phyloP scores from a whole-genome alignment of 1,140 invertebrate genomes.

The Varroa destructor region DNA sequence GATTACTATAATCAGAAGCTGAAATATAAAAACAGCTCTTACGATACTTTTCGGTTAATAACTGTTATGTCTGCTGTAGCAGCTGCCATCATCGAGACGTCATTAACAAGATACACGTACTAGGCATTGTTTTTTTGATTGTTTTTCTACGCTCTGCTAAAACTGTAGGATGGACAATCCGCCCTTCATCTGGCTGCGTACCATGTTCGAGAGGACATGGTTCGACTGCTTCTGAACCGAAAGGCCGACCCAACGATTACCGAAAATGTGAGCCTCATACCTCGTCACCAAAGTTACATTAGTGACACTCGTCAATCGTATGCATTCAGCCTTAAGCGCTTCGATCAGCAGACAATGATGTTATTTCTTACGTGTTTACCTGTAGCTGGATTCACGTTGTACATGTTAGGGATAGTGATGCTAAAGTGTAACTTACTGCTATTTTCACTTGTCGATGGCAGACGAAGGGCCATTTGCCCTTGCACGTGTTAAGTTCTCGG shows the following conservation, averaged over 20 bases:
- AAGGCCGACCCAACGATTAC: constrained; percentile 77
- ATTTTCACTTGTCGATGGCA: constrained; percentile 34
- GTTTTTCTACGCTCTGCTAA: neutral
- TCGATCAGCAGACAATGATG: constrained; percentile 21
- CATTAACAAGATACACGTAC: too few species aligned
- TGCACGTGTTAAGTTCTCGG: constrained; percentile 76
- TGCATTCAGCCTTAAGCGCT: constrained; percentile 13
- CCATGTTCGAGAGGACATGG: constrained; percentile 84
- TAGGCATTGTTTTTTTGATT: too few species aligned
- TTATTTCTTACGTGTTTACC: constrained; percentile 22
- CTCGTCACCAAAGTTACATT: too few species aligned
- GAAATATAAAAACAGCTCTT: too few species aligned
- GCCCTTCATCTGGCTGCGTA: constrained; percentile 80
- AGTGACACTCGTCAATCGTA: too few species aligned
- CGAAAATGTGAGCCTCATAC: constrained; percentile 63
- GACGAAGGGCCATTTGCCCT: constrained; percentile 61
- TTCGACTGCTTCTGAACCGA: constrained; percentile 72
- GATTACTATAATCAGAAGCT: too few species aligned
- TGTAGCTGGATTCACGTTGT: neutral
- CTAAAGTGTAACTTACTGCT: neutral
- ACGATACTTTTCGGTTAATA: too few species aligned
- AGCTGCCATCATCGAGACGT: too few species aligned
- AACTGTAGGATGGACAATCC: constrained; percentile 77
- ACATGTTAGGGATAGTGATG: constrained; percentile 9
- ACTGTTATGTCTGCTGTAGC: too few species aligned